Percentiles rank a stretch among this genome's conserved stretches.
Evolutionary conservation across 2,888 invertebrate genomes (phyloP).

Genomic region (Hirtodrosophila cameraria): DNA sequence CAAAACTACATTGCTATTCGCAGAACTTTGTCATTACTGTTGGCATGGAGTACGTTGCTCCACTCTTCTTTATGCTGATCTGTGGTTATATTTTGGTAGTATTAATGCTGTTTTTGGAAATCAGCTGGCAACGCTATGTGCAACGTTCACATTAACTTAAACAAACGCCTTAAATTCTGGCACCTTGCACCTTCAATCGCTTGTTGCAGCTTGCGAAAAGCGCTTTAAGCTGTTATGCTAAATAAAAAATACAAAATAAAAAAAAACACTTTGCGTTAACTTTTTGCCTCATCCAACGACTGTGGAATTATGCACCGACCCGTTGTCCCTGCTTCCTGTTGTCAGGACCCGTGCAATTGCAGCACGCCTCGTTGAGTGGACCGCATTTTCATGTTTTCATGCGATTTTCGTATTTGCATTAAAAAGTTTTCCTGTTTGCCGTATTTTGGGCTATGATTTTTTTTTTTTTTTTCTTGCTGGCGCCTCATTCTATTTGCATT

Average conservation of each 20-base stretch:
- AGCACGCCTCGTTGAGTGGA: constrained; percentile 48
- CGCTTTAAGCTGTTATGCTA: constrained; percentile 53
- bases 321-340: constrained; percentile 49
- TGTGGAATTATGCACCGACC: constrained; percentile 61
- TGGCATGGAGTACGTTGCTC: constrained; percentile 82
- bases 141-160: constrained; percentile 11
- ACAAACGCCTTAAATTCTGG: constrained; percentile 8
- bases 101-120: constrained; percentile 69
- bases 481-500: constrained; percentile 62
- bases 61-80: constrained; percentile 79
- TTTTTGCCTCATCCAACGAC: constrained; percentile 50
- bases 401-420: constrained; percentile 76
- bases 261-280: constrained; percentile 65
- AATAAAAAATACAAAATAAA: constrained; percentile 29
- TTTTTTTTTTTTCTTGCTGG: constrained; percentile 10
- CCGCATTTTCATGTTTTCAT: constrained; percentile 59
- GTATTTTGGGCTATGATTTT: constrained; percentile 58
- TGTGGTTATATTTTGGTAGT: constrained; percentile 66
- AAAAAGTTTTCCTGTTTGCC: constrained; percentile 65
- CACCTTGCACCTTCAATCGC: constrained; percentile 19
- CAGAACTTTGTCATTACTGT: constrained; percentile 76
- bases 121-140: constrained; percentile 60
- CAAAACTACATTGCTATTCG: constrained; percentile 75
- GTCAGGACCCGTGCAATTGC: constrained; percentile 47
- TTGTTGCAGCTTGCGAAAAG: background rate